Base-by-base conservation (phyloP, 2,113 vertebrate genomes). In the Corynorhinus townsendii region DNA sequence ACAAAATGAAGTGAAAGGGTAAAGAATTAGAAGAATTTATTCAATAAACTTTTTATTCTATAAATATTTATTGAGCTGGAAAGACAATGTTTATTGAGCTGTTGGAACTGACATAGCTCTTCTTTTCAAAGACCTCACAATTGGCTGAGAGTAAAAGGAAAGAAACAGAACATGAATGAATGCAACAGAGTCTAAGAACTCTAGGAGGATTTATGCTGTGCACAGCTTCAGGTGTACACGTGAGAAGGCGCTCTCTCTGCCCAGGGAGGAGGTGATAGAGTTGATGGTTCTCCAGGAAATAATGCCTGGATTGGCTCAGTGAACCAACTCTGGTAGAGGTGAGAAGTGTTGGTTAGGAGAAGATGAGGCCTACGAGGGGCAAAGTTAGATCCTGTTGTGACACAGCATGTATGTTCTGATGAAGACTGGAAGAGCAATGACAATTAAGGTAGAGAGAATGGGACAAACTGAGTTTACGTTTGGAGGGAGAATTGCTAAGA, bases 11-110 rank as follows among this genome's bases (percentile, higher is more conserved):
- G 71, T 94, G 68, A 24, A 92, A 30, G 33, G 15, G 26, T 43
- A 89, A 95, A 88, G 79, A 94, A 92, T 88, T 88, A 52, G 76
- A 96, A 95, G 92, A 97, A 96, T 95, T 72, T 82, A 43, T 76
- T 94, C 64, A 93, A 91, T 94, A 97, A 97, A 94, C 64, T 86
- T 94, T 88, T 69, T 30, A 49, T 75, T 56, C 64, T 33, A 76
- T 86, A 95, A 97, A 94, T 96, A 93, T 95, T 96, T 97, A 77
- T 54, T 79, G 35, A 92, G 30, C 52, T 54, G 26, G 22, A 80
- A 71, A 85, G 11, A 64, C 43, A 92, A 62, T 89, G 77, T 95
- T 95, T 86, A 94, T 69, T 71, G 62, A 86, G 73, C 20, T 83
- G 30, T 75, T 82, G 33, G 93, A 49, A 7, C 92, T 89, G 77